Base-by-base conservation (phyloP, 2,113 vertebrate species). In the Platichthys stellatus region DNA sequence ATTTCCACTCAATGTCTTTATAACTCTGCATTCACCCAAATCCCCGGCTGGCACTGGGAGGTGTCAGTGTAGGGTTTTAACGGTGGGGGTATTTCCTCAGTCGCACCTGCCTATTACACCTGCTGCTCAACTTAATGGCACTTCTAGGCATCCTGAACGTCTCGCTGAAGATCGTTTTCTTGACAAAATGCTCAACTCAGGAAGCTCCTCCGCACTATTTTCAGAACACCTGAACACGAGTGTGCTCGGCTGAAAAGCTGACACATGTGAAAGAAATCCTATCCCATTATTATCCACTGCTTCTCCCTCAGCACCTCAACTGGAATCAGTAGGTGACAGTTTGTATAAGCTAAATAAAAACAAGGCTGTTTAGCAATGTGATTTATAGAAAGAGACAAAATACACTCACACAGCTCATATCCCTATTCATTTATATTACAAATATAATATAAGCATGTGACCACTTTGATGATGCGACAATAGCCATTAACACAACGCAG, bases 21-120 rank as follows among this genome's bases (percentile, higher is more conserved):
- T 86, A 90, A 87, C 88, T 89, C 87, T 69, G 81, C 88, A 87
- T 91, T 91, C 90, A 89, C 88, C 91, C 82, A 86, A 86, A 91
- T 91, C 88, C 91, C 88, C 7, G 69, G 71, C 85, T 68, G 78
- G 77, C 77, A 67, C 69, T 78, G 84, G 80, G 77, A 76, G 72
- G 82, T 58, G 76, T 83, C 83, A 35, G 77, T 6, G 64, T 70
- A 4, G 82, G 77, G 83, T 5, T 49, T 70, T 81, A 77, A 72
- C 66, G 82, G 73, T 66, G 82, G 87, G 72, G 86, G 85, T 21
- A 74, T 83, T 89, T 76, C 83, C 81, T 78, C 80, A 18, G 83
- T 90, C 86, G 72, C 88, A 90, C 88, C 86, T 86, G 86, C 67
- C 86, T 80, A 81, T 85, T 86, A 80, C 59, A 53, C 74, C 70